Percentiles rank a stretch among this genome's conserved stretches.
Conservation (phyloP, 2,888 invertebrate genomes). For the Gerris lacustris region DNA sequence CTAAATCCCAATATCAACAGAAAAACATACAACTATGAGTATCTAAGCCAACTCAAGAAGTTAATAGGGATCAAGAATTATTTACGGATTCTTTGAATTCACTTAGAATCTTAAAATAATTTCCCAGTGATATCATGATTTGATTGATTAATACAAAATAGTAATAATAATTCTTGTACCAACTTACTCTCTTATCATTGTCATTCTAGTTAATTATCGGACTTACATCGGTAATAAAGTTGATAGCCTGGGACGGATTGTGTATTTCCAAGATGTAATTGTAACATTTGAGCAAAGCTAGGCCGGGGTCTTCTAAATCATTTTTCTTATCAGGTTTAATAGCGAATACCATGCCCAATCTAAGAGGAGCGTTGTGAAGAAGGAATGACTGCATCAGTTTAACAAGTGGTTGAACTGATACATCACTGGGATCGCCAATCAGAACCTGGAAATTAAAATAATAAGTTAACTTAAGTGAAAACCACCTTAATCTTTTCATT, state of each 20-base stretch:
- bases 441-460: slow-evolving; percentile 48
- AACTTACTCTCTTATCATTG: too few relatives aligned
- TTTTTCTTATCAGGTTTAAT: slow-evolving; percentile 46
- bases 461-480: too few relatives aligned
- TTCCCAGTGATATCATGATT: too few relatives aligned
- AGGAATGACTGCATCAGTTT: slow-evolving; percentile 83
- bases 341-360: slow-evolving; percentile 76
- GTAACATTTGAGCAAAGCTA: slow-evolving; percentile 76
- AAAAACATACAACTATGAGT: too few relatives aligned
- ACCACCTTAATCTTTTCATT: too few relatives aligned
- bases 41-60: too few relatives aligned
- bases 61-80: too few relatives aligned
- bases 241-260: slow-evolving; percentile 61
- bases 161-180: too few relatives aligned
- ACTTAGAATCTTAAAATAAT: too few relatives aligned
- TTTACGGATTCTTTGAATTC: too few relatives aligned
- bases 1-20: too few relatives aligned
- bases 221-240: slow-evolving; percentile 70
- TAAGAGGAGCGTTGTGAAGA: slow-evolving; percentile 76
- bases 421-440: slow-evolving; percentile 69
- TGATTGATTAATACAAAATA: too few relatives aligned
- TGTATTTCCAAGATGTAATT: slow-evolving; percentile 75
- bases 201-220: neutral
- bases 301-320: slow-evolving; percentile 56
- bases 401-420: slow-evolving; percentile 56